These are phyloP conservation scores for Eucidaris tribuloides DNA, from an alignment of 35 echinoderm and acorn worm species.

Conservation along the genomic window DNA sequence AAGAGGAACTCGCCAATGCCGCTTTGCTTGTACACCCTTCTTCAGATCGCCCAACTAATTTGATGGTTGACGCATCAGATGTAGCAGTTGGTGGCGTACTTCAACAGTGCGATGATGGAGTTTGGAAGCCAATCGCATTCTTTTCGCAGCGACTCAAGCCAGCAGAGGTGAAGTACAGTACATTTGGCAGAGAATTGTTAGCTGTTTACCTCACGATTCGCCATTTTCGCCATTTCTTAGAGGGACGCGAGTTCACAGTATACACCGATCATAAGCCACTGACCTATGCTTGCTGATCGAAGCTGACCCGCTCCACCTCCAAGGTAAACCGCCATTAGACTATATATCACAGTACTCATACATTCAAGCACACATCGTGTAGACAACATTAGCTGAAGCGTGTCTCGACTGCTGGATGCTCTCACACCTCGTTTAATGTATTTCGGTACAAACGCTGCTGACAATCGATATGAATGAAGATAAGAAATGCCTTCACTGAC, in stretches of 20 bases:
- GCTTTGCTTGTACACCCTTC: background rate
- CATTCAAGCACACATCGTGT: too few relatives aligned
- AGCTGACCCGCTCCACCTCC: too few relatives aligned
- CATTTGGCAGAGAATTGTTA: conserved; percentile 51
- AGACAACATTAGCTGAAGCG: too few relatives aligned
- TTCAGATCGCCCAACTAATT: background rate
- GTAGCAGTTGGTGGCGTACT: conserved; percentile 29
- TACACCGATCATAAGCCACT: conserved; percentile 47
- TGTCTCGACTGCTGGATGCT: too few relatives aligned
- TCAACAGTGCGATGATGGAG: background rate
- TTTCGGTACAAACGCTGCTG: too few relatives aligned
- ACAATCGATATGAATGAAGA: too few relatives aligned
- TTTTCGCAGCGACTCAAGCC: conserved; percentile 35
- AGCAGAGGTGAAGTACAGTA: conserved; percentile 50
- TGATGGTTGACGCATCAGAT: conserved; percentile 50
- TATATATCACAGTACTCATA: too few relatives aligned
- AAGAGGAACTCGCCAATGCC: background rate
- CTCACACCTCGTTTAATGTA: too few relatives aligned
- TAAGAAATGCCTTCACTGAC: too few relatives aligned
- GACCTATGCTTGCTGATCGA: too few relatives aligned
- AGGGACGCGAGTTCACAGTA: conserved; percentile 42
- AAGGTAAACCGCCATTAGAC: too few relatives aligned
- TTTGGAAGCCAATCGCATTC: conserved; percentile 42
- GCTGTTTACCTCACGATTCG: conserved; percentile 46
- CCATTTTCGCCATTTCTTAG: conserved; percentile 31